Conservation (phyloP, 1,140 invertebrate genomes). For the Ctenoplectra terminalis region DNA sequence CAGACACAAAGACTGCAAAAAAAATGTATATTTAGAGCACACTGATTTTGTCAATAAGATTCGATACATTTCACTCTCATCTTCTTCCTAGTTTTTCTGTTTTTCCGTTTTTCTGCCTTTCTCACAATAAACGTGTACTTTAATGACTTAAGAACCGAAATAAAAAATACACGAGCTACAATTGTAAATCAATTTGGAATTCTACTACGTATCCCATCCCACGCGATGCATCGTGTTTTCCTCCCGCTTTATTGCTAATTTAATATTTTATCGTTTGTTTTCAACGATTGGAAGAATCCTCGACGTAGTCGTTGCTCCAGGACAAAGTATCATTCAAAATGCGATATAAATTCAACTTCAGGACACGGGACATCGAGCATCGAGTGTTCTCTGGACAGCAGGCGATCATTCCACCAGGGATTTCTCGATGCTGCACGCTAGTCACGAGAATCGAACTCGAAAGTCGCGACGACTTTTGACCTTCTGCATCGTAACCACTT, state of each 20-base stretch:
- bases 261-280: not conserved
- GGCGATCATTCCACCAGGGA: constrained; percentile 6
- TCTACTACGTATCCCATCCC: no score
- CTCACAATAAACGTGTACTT: no score
- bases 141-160: no score
- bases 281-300: not conserved
- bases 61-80: not conserved
- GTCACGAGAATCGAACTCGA: not conserved
- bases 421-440: not conserved
- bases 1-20: not conserved
- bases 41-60: constrained; percentile 32
- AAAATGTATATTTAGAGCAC: not conserved
- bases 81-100: not conserved
- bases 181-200: not conserved
- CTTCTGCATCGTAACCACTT: constrained; percentile 8
- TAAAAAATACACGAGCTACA: no score
- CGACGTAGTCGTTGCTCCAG: no score
- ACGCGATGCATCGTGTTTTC: not conserved
- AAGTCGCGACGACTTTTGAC: constrained; percentile 13
- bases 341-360: constrained; percentile 29
- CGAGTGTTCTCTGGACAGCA: constrained; percentile 22
- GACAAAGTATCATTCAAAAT: not conserved
- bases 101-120: no score
- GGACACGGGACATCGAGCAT: not conserved
- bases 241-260: not conserved